Evolutionary conservation across 2,888 invertebrate species (phyloP).

Genomic region (Tiliacea aurago): DNA sequence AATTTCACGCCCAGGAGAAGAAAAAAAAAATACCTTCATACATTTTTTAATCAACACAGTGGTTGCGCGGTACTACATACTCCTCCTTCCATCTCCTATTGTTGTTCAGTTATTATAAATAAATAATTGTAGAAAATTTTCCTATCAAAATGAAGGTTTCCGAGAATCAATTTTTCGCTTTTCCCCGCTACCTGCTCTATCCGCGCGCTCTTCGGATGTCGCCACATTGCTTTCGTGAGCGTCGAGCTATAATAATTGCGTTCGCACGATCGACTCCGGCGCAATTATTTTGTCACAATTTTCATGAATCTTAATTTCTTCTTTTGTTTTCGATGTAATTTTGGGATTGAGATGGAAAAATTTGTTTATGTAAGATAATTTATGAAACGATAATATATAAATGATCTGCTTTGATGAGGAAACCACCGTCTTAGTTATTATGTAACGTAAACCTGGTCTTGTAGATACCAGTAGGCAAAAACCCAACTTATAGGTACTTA

Average conservation of each 20-base stretch:
- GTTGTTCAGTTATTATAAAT: too few relatives aligned
- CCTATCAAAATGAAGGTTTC: not conserved
- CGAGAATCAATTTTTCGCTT: not conserved
- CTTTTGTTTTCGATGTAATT: slow-evolving; percentile 60
- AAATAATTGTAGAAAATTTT: too few relatives aligned
- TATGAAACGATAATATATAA: not conserved
- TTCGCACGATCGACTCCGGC: slow-evolving; percentile 76
- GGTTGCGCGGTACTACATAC: too few relatives aligned
- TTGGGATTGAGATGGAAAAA: slow-evolving; percentile 21
- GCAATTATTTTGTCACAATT: slow-evolving; percentile 68
- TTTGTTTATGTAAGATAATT: slow-evolving; percentile 27
- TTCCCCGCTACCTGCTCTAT: slow-evolving; percentile 44
- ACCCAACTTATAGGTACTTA: too few relatives aligned
- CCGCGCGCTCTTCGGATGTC: slow-evolving; percentile 45
- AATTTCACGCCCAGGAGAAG: too few relatives aligned
- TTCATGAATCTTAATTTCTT: slow-evolving; percentile 63
- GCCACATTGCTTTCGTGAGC: slow-evolving; percentile 67
- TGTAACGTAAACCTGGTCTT: not conserved
- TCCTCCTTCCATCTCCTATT: too few relatives aligned
- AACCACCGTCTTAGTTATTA: not conserved
- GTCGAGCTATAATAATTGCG: slow-evolving; percentile 70
- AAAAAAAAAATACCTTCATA: too few relatives aligned
- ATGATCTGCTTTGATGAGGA: not conserved
- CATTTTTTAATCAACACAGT: too few relatives aligned
- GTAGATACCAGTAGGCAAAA: not conserved